phyloP scores from a whole-genome alignment of 1,140 invertebrate genomes.

The Campoletis sonorensis region DNA sequence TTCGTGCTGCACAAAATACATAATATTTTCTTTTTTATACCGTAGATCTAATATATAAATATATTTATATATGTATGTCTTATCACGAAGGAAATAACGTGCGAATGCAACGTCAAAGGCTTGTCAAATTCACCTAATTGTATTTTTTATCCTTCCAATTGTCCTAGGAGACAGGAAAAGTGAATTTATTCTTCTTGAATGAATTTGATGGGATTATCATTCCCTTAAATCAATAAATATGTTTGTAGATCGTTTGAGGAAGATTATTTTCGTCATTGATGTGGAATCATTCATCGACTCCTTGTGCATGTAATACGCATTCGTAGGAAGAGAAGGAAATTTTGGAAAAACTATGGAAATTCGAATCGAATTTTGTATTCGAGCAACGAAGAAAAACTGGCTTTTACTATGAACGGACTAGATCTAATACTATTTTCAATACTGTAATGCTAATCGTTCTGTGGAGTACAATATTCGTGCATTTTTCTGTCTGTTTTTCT shows the following conservation, averaged over 20 bases:
- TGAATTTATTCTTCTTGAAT: background rate
- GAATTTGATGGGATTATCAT: background rate
- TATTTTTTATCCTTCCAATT: background rate
- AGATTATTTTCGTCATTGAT: background rate
- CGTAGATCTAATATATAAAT: background rate
- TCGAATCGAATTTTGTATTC: too few species aligned
- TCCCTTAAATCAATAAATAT: background rate
- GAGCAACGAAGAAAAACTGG: background rate
- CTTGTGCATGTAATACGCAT: background rate
- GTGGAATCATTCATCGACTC: background rate
- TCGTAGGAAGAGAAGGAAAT: too few species aligned
- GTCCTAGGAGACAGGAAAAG: background rate
- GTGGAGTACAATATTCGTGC: background rate
- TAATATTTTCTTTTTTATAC: slow-evolving; percentile 31
- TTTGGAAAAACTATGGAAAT: too few species aligned
- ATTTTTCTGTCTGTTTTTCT: background rate
- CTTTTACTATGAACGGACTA: background rate
- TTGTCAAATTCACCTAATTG: slow-evolving; percentile 14
- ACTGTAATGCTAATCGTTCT: background rate
- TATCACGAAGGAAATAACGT: slow-evolving; percentile 11
- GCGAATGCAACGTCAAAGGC: slow-evolving; percentile 4
- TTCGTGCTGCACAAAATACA: slow-evolving; percentile 52
- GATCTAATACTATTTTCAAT: slow-evolving; percentile 11
- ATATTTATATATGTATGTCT: background rate
- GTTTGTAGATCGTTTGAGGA: background rate